Evolutionary conservation across 92 coral and sea anemone genomes (phyloP), one percentile per base, ranked within the genome.

Genomic region (Palythoa caribaeorum): DNA sequence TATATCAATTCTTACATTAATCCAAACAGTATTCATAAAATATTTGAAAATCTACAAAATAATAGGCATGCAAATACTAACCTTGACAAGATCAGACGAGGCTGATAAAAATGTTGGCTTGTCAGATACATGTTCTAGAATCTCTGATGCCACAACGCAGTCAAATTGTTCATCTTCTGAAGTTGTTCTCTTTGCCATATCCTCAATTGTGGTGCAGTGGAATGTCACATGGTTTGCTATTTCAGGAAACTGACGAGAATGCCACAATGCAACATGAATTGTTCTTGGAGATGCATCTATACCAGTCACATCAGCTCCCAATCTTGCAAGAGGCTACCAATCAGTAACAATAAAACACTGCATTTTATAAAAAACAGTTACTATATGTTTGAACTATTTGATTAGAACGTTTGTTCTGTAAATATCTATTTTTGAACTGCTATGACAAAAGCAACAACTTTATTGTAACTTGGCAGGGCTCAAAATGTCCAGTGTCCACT

Each of bases 101-200:
- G 99, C 96, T 40, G 87, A 80, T 36, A 97, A 55, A 84, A 97
- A 97, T 11, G 95, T 73, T n/a, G 80, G 91, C 74, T 90, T 94
- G 59, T 97, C 96, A 48, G 93, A 87, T 36, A 97, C 93, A 88
- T 97, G 99, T 75, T 97, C 99, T 44, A 97, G 93, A 55, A 97
- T 98, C 70, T 97, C 99, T 7, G 99, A 97, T 13, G 99, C 92
- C 79, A 97, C 94, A 39, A 95, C 97, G 80, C 96, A 94, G 79
- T 97, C 99, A 92, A 90, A 97, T 11, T 77, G 85, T 60, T 90
- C 92, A 20, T 88, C 84, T 52, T 90, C 87, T 87, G 79, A 57
- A 17, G 10, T 3, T 52, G 28, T 9, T 47, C 38, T 11, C 2
- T 92, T 92, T 10, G 93, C 96, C 76, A 97, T 94, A 37, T 95